A percentile compares a stretch with the other conserved stretches of the same genome.
These are phyloP conservation scores for Masticophis lateralis DNA, from an alignment of 2,797 vertebrate species.

Conservation along the genomic window DNA sequence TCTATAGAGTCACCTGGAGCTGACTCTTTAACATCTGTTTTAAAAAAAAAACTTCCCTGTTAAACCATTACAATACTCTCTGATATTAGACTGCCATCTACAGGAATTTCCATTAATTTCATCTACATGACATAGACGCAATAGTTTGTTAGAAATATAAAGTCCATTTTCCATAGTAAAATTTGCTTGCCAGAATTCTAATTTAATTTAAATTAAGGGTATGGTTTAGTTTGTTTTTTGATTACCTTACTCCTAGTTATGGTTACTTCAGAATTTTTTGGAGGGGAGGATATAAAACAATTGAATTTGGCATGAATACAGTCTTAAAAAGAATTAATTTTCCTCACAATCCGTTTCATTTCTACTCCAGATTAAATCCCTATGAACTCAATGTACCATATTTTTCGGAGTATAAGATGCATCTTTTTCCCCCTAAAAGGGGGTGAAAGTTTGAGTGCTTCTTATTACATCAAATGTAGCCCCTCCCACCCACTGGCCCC, in stretches of 20 bases:
- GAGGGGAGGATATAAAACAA: neutral
- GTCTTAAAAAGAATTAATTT: neutral
- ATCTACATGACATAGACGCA: neutral
- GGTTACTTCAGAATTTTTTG: neutral
- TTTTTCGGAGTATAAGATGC: no score
- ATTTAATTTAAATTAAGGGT: neutral
- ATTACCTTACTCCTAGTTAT: neutral
- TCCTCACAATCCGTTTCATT: neutral
- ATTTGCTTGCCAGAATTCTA: neutral
- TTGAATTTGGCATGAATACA: no score
- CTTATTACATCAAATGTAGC: no score
- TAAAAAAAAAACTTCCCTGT: neutral
- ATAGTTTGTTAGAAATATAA: neutral
- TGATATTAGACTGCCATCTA: slow-evolving; percentile 40
- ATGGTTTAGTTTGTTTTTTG: neutral
- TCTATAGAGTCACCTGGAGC: neutral
- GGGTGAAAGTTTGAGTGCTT: no score
- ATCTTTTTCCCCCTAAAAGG: no score
- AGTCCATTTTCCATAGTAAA: neutral
- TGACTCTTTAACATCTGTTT: neutral
- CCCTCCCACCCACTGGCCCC: no score
- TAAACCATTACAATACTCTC: neutral
- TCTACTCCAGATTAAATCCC: neutral
- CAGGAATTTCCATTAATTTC: neutral
- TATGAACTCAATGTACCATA: no score